Conservation (phyloP, 2,888 invertebrate genomes). For the Lissocephala sabroskyi region DNA sequence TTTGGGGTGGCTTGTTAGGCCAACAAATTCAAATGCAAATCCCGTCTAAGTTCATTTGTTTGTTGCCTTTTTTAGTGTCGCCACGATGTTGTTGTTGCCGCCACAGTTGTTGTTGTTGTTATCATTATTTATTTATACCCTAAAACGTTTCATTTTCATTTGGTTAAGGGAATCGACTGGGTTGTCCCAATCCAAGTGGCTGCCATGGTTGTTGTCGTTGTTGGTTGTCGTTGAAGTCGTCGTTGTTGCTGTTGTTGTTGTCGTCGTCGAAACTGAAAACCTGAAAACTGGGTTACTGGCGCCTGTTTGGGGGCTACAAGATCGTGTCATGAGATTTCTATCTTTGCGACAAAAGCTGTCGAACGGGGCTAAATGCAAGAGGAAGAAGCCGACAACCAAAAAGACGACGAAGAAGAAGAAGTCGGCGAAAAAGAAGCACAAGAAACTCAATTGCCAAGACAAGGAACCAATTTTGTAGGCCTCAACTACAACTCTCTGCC, state of each 20-base stretch:
- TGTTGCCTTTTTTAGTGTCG: slow-evolving; percentile 46
- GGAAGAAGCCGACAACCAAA: slow-evolving; percentile 39
- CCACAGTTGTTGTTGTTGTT: slow-evolving; percentile 35
- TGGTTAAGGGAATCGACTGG: slow-evolving; percentile 59
- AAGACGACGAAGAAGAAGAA: slow-evolving; percentile 44
- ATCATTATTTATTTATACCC: slow-evolving; percentile 64
- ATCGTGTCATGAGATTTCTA: slow-evolving; percentile 65
- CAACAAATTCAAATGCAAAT: slow-evolving; percentile 44
- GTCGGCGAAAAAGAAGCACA: slow-evolving; percentile 19
- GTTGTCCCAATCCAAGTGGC: too few relatives aligned
- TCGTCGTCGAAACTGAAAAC: slow-evolving; percentile 32
- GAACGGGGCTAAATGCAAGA: too few relatives aligned
- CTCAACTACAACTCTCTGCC: slow-evolving; percentile 13
- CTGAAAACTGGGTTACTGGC: slow-evolving; percentile 64
- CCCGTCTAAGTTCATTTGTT: slow-evolving; percentile 48
- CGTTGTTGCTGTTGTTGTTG: slow-evolving; percentile 11
- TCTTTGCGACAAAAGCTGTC: slow-evolving; percentile 57
- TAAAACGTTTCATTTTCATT: slow-evolving; percentile 63
- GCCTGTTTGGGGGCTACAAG: slow-evolving; percentile 66
- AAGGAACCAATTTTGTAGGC: slow-evolving; percentile 27
- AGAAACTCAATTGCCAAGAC: slow-evolving; percentile 24
- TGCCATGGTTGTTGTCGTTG: slow-evolving; percentile 26
- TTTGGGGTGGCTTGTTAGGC: too few relatives aligned
- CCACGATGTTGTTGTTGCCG: slow-evolving; percentile 12
- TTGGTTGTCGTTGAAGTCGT: too few relatives aligned